phyloP scores from a whole-genome alignment of 92 coral and sea anemone genomes.

The Porites rus region DNA sequence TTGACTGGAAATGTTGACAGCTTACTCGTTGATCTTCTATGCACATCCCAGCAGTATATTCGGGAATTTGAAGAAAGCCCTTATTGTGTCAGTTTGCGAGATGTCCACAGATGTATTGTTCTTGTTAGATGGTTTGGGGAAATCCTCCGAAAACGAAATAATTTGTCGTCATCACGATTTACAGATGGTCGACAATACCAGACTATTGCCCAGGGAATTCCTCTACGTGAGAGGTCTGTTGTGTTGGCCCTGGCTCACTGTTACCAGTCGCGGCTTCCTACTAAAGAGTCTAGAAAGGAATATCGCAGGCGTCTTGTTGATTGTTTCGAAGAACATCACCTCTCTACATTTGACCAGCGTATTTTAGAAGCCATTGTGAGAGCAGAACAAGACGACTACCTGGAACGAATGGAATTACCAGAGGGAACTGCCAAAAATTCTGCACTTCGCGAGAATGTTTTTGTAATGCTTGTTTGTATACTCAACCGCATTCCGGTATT shows the following conservation, averaged over 20 bases:
- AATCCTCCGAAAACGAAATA: too few relatives aligned
- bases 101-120: slow-evolving; percentile 82
- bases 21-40: slow-evolving; percentile 74
- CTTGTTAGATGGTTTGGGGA: slow-evolving; percentile 65
- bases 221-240: too few relatives aligned
- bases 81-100: slow-evolving; percentile 94
- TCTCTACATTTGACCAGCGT: too few relatives aligned
- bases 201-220: too few relatives aligned
- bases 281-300: too few relatives aligned
- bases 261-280: too few relatives aligned
- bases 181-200: too few relatives aligned
- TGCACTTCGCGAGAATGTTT: slow-evolving; percentile 97
- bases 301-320: too few relatives aligned
- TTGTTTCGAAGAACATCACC: too few relatives aligned
- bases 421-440: slow-evolving; percentile 95
- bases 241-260: too few relatives aligned
- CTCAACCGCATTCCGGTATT: slow-evolving; percentile 95
- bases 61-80: slow-evolving; percentile 75
- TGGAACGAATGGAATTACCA: slow-evolving; percentile 97
- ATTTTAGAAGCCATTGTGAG: slow-evolving; percentile 85
- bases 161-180: too few relatives aligned
- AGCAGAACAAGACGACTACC: slow-evolving; percentile 94
- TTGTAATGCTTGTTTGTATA: slow-evolving; percentile 95
- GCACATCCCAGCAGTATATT: slow-evolving; percentile 83
- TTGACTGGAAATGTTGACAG: slow-evolving; percentile 37